Evolutionary conservation across 2,797 vertebrate species (phyloP).

Genomic region (Bovichtus variegatus): DNA sequence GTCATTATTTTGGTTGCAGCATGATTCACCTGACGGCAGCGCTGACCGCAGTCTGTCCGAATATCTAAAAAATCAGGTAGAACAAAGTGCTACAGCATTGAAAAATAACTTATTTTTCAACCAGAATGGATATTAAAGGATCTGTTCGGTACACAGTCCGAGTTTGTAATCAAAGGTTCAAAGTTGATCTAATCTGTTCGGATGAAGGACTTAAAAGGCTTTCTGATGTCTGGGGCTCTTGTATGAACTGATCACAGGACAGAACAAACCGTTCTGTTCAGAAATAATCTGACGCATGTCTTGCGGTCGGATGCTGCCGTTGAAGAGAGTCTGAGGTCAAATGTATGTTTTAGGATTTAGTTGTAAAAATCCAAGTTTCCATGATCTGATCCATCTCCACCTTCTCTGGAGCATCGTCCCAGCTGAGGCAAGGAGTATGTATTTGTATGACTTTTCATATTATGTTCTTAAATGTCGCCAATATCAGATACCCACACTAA

Average conservation of each 20-base stretch:
- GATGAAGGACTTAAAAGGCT: conserved; percentile 29
- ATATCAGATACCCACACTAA: neutral
- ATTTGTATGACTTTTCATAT: neutral
- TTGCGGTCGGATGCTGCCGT: neutral
- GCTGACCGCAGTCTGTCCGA: conserved; percentile 6
- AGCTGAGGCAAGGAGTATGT: too few relatives aligned
- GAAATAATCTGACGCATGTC: conserved; percentile 30
- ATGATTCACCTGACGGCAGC: neutral
- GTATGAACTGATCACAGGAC: neutral
- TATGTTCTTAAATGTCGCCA: neutral
- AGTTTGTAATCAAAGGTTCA: conserved; percentile 16
- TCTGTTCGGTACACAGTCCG: neutral
- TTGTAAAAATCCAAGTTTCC: neutral
- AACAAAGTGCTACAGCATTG: neutral
- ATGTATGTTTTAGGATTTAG: neutral
- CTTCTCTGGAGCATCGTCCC: neutral
- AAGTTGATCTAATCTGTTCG: conserved; percentile 35
- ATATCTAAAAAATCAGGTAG: conserved; percentile 26
- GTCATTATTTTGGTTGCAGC: neutral
- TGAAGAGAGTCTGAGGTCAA: neutral
- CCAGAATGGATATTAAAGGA: neutral
- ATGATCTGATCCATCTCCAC: too few relatives aligned
- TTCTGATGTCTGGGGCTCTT: neutral
- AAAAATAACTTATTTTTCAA: neutral
- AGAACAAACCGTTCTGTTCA: conserved; percentile 15